Percentiles rank a stretch among this genome's conserved stretches.
Conservation (phyloP, 2,797 vertebrate species). For the Cygnus olor region DNA sequence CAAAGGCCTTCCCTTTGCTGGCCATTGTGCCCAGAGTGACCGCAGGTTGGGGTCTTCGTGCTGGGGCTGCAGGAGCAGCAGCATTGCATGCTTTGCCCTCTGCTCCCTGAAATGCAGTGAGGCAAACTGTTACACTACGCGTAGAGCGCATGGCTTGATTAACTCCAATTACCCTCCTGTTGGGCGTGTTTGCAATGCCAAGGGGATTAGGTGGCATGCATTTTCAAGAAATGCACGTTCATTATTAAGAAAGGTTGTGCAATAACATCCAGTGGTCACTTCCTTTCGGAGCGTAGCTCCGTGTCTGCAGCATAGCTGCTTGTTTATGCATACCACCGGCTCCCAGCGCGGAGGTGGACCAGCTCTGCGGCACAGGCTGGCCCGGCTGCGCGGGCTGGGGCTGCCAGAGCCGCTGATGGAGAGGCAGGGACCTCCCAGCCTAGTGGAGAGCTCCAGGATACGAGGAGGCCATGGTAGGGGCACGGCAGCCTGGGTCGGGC, state of each 20-base stretch:
- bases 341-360: neutral
- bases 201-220: conserved; percentile 38
- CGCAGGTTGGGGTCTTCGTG: neutral
- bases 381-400: fast-evolving
- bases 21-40: neutral
- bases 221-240: conserved; percentile 35
- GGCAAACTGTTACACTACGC: conserved; percentile 30
- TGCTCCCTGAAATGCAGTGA: neutral
- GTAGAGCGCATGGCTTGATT: neutral
- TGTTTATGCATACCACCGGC: neutral
- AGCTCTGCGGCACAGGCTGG: neutral
- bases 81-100: neutral
- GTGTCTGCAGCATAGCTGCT: neutral
- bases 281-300: conserved; percentile 36
- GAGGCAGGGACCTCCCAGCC: neutral
- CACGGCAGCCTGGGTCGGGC: neutral
- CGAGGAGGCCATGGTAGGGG: conserved; percentile 41
- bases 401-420: neutral
- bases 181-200: neutral
- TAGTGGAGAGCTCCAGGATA: conserved; percentile 18
- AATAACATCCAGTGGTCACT: conserved; percentile 50
- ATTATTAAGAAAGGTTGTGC: conserved; percentile 38
- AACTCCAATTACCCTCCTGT: conserved; percentile 33
- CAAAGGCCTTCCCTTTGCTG: neutral
- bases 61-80: neutral